Evolutionary conservation across 2,113 vertebrate genomes (phyloP).

Genomic region (Perca schrenkii): DNA sequence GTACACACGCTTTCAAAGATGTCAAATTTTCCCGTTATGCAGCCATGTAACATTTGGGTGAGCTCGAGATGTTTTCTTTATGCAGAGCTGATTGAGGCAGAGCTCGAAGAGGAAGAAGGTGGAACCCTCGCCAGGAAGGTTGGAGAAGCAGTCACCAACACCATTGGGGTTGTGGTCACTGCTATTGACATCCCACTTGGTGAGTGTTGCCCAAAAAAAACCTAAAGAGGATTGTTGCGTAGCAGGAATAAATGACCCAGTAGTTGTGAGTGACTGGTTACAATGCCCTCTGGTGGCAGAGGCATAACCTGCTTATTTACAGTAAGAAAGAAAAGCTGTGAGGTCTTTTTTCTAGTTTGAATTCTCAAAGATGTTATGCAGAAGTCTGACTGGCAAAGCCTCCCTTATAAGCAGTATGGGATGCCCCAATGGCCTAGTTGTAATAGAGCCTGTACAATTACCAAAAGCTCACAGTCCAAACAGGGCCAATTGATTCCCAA

Average conservation of each 20-base stretch:
- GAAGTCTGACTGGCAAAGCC: constrained; percentile 2
- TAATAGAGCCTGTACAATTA: background rate
- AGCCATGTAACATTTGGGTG: background rate
- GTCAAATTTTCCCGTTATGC: constrained; percentile 13
- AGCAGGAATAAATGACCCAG: constrained; percentile 38
- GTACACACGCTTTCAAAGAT: constrained; percentile 36
- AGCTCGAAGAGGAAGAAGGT: constrained; percentile 91
- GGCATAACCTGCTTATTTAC: constrained; percentile 26
- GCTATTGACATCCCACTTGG: constrained; percentile 99
- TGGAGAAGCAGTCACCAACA: constrained; percentile 97
- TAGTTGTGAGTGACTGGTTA: constrained; percentile 4
- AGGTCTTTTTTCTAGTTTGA: constrained; percentile 38
- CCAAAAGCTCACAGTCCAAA: constrained; percentile 10
- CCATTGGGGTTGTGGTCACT: constrained; percentile 95
- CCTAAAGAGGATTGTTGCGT: constrained; percentile 30
- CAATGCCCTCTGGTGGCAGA: constrained; percentile 70
- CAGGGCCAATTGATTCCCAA: background rate
- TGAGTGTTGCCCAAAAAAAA: constrained; percentile 76
- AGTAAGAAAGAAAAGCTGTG: background rate
- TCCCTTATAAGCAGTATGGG: background rate
- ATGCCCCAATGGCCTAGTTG: background rate
- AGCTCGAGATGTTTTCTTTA: constrained; percentile 1
- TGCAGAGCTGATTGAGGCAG: constrained; percentile 87
- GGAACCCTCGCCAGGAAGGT: constrained; percentile 97
- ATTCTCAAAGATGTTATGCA: constrained; percentile 28